These are phyloP conservation scores for Sylvicapra grimmia DNA, from an alignment of 2,113 vertebrate genomes.

Conservation along the genomic window DNA sequence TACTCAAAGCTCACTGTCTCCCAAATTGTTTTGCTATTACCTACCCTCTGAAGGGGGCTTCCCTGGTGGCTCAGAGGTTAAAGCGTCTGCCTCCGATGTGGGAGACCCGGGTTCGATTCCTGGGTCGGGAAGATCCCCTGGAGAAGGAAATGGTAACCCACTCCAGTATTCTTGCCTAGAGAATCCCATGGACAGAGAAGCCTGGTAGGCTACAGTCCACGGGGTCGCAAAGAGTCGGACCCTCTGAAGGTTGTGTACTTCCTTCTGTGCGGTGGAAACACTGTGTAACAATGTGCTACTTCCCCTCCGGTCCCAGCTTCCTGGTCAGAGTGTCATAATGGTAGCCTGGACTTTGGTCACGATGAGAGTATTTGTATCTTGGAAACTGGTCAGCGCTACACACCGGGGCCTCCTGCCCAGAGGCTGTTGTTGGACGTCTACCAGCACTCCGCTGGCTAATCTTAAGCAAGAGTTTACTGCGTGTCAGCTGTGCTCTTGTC, in stretches of 20 bases:
- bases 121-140: too few relatives aligned
- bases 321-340: accelerated
- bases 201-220: too few relatives aligned
- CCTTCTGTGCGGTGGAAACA: accelerated
- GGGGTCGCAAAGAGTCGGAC: too few relatives aligned
- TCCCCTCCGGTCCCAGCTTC: neutral
- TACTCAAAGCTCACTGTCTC: neutral
- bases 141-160: too few relatives aligned
- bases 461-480: neutral
- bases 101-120: too few relatives aligned
- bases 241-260: neutral
- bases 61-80: too few relatives aligned
- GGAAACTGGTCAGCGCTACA: neutral
- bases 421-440: accelerated
- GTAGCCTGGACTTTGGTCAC: neutral
- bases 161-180: too few relatives aligned
- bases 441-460: neutral
- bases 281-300: accelerated
- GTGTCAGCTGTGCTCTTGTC: neutral
- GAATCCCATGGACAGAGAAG: too few relatives aligned
- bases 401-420: neutral
- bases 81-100: too few relatives aligned
- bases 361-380: neutral
- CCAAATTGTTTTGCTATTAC: too few relatives aligned
- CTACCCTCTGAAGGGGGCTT: neutral